Base-by-base conservation (phyloP, 2,113 vertebrate species). In the Oplegnathus fasciatus region DNA sequence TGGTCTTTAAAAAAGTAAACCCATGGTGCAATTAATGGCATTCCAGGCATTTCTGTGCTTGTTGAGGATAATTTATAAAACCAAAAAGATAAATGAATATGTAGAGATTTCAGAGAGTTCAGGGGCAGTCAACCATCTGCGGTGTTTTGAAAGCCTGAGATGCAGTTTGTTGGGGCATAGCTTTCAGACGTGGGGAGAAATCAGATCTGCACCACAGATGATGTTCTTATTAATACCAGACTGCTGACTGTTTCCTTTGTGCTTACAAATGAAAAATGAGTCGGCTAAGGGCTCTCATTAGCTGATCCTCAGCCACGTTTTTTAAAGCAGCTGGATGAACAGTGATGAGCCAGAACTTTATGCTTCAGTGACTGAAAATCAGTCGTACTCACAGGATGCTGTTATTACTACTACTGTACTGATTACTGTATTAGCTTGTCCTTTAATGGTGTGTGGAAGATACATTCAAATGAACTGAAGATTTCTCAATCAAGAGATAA, bases 171-270 rank as follows among this genome's bases (percentile, higher is more conserved):
- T 11, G 40, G 58, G 78, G 42, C 32, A 30, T 0, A 28, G 20
- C 80, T 37, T 46, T 69, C 22, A 72, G 74, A 82, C 24, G n/a
- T 42, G 65, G 20, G 71, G 52, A 83, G 78, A 72, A 86, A 79
- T 71, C 66, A 22, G 78, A 86, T 76, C 58, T 32, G 65, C 62
- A 32, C 6, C 80, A 42, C 65, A 68, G 86, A 75, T 88, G 71
- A 84, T 80, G 67, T 60, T 83, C 68, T 81, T 71, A 74, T 89
- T 82, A 84, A 78, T 10, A 80, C 26, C 57, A 71, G 75, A 79
- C 52, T 71, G 68, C 67, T 75, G 80, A 88, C 42, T 50, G 60
- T 42, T 85, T 75, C 64, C 37, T 87, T 87, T 84, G 76, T 77
- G 77, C 79, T 80, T 77, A 67, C 66, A 54, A 70, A 88, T 79